These are phyloP conservation scores for Drosophila pseudoobscura DNA, from an alignment of 1,140 invertebrate species.

Conservation along the genomic window DNA sequence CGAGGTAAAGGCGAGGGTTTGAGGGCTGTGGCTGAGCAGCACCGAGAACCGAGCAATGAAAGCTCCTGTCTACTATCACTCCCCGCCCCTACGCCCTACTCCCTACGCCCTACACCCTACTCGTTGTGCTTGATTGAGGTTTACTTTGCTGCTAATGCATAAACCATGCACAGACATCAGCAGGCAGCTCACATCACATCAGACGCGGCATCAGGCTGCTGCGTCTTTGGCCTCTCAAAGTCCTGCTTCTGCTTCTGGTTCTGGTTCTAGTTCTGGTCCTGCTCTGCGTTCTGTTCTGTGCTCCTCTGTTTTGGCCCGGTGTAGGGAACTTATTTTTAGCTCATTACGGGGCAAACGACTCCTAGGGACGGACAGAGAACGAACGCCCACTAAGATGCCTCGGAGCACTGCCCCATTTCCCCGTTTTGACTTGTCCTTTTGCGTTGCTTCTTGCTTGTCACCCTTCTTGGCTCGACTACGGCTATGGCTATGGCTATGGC, in stretches of 20 bases:
- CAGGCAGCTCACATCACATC: conserved; percentile 63
- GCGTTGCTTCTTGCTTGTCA: conserved; percentile 29
- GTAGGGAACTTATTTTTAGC: conserved; percentile 69
- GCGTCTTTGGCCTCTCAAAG: conserved; percentile 4
- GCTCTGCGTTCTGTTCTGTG: conserved; percentile 4
- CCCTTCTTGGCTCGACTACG: background rate
- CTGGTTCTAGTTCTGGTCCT: background rate
- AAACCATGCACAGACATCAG: conserved; percentile 81
- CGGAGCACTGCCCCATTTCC: conserved; percentile 36
- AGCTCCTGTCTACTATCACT: conserved; percentile 15
- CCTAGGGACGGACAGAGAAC: conserved; percentile 33
- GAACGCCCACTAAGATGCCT: conserved; percentile 37
- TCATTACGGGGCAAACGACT: conserved; percentile 65
- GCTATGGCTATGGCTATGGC: too few relatives aligned
- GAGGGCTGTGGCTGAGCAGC: conserved; percentile 1
- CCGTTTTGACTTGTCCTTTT: conserved; percentile 47
- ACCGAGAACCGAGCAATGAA: background rate
- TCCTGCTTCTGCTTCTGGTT: conserved; percentile 16
- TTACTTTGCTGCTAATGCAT: conserved; percentile 77
- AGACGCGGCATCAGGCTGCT: conserved; percentile 21
- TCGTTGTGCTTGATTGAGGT: conserved; percentile 67
- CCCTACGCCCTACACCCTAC: too few relatives aligned
- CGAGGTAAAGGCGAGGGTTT: conserved; percentile 39
- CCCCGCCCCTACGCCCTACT: conserved; percentile 12
- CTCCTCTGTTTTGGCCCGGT: conserved; percentile 15